Base-by-base conservation (phyloP, 2,113 vertebrate genomes). In the Mus pahari region DNA sequence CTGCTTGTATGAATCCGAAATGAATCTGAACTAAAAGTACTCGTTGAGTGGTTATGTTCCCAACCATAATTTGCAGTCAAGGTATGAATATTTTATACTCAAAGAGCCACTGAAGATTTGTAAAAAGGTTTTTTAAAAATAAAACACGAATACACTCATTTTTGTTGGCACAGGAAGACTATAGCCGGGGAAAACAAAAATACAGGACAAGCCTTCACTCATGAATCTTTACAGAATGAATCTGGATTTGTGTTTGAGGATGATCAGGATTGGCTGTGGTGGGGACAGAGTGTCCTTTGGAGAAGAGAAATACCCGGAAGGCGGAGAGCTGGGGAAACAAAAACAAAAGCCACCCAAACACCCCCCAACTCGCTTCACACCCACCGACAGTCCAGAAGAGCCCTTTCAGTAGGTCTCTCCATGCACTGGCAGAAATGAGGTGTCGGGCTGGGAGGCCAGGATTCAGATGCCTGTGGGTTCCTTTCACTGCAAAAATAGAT, bases 81-180 rank as follows among this genome's bases (percentile, higher is more conserved):
- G 83, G 95, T 97, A 97, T 97, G 96, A 97, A 98, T 97, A 97
- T 97, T 97, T 97, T 95, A 96, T 94, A 89, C 94, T 97, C 88
- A 98, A 97, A 97, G 95, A 97, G 92, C 93, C 93, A 97, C 94
- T 97, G 97, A 97, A 94, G 83, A 95, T 96, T 97, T 97, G 95
- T 95, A 97, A 93, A 92, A 97, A 94, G 95, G 70, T 96, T 97
- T 97, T 89, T 78, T 89, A 91, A 96, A 98, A 98, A 97, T 97
- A 97, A 98, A 97, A 97, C 82, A 84, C 92, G 97, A 97, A 97
- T 96, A 70, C 94, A 86, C 92, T 98, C 97, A 91, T 98, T 98
- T 97, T 95, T 92, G 88, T 97, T 98, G 97, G 97, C 97, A 96
- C 86, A 84, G 55, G 94, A 83, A 97, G 89, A 94, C 90, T 92